Conservation (phyloP, 2,797 vertebrate species). For the Gymnoscopelus braueri region DNA sequence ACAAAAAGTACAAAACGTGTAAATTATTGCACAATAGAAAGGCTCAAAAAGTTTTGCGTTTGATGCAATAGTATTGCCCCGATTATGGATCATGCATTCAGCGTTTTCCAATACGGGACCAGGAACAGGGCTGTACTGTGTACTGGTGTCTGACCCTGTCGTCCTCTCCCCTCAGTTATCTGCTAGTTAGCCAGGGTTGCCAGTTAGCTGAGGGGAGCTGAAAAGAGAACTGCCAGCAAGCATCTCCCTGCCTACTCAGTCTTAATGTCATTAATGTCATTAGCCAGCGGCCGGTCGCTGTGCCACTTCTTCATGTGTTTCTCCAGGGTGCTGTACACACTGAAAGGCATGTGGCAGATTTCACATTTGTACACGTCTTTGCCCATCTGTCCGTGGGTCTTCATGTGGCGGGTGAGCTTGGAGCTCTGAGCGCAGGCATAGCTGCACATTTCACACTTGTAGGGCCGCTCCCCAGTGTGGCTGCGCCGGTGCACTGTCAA, state of each 20-base stretch:
- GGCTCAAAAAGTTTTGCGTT: slow-evolving; percentile 96
- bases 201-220: slow-evolving; percentile 65
- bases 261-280: slow-evolving; percentile 99
- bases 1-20: slow-evolving; percentile 98
- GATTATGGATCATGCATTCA: slow-evolving; percentile 95
- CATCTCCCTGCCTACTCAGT: slow-evolving; percentile 93
- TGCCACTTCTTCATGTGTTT: slow-evolving; percentile 99
- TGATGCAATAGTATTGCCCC: slow-evolving; percentile 96
- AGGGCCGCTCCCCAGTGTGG: slow-evolving; percentile 97
- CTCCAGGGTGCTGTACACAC: slow-evolving; percentile 99
- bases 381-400: slow-evolving; percentile 99
- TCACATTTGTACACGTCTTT: slow-evolving; percentile 99
- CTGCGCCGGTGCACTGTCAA: slow-evolving; percentile 98
- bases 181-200: slow-evolving; percentile 67
- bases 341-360: slow-evolving; percentile 99
- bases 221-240: slow-evolving; percentile 70
- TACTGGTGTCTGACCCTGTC: slow-evolving; percentile 83
- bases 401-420: slow-evolving; percentile 99
- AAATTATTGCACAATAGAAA: slow-evolving; percentile 99
- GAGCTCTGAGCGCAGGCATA: slow-evolving; percentile 99
- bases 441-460: slow-evolving; percentile 99
- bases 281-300: slow-evolving; percentile 96
- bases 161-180: slow-evolving; percentile 67
- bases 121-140: slow-evolving; percentile 81
- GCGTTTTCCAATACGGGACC: slow-evolving; percentile 79